Base-by-base conservation (phyloP, 1,140 invertebrate genomes). In the Lepidurus arcticus region DNA sequence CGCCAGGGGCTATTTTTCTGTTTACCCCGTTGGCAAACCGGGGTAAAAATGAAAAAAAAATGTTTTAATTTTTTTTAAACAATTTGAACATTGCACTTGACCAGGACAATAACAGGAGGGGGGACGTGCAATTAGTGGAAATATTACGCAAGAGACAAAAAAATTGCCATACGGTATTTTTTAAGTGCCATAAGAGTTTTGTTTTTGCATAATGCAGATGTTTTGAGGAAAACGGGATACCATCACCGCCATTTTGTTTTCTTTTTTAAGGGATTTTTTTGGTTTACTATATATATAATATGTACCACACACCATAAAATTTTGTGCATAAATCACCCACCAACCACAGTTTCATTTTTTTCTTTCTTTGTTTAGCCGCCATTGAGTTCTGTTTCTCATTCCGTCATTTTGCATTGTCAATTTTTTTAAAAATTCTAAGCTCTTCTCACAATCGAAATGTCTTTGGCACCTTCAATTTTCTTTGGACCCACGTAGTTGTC, bases 101-200 rank as follows among this genome's bases (percentile, higher is more conserved):
- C 53, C 53, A 65, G 53, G 53, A 65, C 53, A 65, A 65, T 65
- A 65, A 65, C 53, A 65, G 53, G 53, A 65, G 53, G 53, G 53
- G 53, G 53, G 53, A 65, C n/a, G 53, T 65, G 53, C 53, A 65
- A 65, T 65, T 65, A 65, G 53, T 13, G 7, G 13, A 65, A 65
- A 65, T 65, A 65, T 65, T 65, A 65, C 53, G 21, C 9, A 21
- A 65, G 53, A n/a, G 53, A 16, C 45, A 47, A 47, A 65, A 65
- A 65, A 65, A 0, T 65, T 65, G 53, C 53, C 53, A 65, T n/a
- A 65, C 7, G 21, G 21, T 65, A 13, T 21, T 65, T 6, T 65
- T 65, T 65, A 7, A 65, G 53, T 65, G 53, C 53, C 53, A 65
- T 65, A 65, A 65, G 21, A 65, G 16, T 65, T 65, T 21, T 65